Percentiles rank a stretch among this genome's conserved stretches.
Conservation (phyloP, 1,140 invertebrate species). For the Littorina saxatilis region DNA sequence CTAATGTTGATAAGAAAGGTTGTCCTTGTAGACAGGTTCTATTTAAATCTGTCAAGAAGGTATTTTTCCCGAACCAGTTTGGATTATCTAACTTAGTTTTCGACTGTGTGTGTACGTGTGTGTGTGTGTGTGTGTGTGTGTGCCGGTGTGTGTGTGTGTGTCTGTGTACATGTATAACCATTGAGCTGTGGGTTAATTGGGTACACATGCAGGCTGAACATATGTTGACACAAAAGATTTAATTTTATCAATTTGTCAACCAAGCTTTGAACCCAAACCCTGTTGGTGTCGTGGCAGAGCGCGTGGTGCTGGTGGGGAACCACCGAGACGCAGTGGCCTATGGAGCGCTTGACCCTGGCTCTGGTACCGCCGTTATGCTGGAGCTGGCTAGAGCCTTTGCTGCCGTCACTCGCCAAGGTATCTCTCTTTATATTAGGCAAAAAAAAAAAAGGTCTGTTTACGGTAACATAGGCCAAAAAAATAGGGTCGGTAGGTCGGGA, state of each 20-base stretch:
- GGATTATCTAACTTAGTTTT: no score
- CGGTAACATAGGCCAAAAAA: no score
- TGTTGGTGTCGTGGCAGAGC: slow-evolving; percentile 68
- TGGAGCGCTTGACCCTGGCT: slow-evolving; percentile 78
- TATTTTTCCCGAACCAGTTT: no score
- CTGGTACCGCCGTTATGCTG: slow-evolving; percentile 78
- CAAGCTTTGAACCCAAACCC: not conserved
- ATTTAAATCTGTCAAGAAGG: no score
- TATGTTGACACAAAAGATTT: not conserved
- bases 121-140: not conserved
- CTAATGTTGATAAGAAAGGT: no score
- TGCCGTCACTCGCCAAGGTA: slow-evolving; percentile 67
- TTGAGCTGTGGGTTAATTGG: not conserved
- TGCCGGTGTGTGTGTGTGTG: not conserved
- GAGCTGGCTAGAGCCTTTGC: slow-evolving; percentile 78
- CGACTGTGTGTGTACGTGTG: no score
- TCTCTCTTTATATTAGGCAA: not conserved
- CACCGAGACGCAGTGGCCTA: slow-evolving; percentile 81
- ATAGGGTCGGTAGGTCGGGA: no score
- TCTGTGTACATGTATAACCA: not conserved
- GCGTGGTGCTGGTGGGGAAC: slow-evolving; percentile 80
- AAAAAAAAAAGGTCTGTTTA: no score
- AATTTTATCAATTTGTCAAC: not conserved
- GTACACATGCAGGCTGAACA: no score
- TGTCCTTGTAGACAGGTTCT: no score